Evolutionary conservation across 35 echinoderm and acorn worm species (phyloP), one percentile per base, ranked within the genome.

Genomic region (Patiria miniata): DNA sequence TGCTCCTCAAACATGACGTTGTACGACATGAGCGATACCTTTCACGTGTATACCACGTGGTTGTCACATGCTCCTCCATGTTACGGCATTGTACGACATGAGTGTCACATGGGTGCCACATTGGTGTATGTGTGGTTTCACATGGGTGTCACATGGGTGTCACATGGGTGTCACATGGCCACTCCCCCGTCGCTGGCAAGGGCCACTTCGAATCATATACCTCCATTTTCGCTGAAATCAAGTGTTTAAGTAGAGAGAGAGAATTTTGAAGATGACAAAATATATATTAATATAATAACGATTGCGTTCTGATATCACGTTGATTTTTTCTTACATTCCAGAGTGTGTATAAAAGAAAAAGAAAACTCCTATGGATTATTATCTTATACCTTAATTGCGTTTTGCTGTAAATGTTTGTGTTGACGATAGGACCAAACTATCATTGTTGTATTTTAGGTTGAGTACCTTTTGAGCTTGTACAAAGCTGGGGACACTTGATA

Each of bases 281-380:
- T 73, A 23, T 73, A 73, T 73, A 73, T 21, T 73, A 73, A 32
- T 73, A 73, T 73, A 73, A 73, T 73, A 30, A 73, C 29, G 14
- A 30, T 73, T 73, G 26, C 26, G 65, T 73, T 73, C 34, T 73
- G 34, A 73, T 26, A n/a, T 73, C 65, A 73, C 65, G 65, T 73
- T 73, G 65, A 73, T 73, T 73, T 73, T n/a, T 47, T 73, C 65
- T 34, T 73, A 73, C 65, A 73, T 73, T 73, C 65, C 65, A 73
- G 65, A 73, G 21, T 73, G 65, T 73, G 29, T 73, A 73, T 12
- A 73, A 73, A 47, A 34, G 29, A 22, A 30, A 34, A 73, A 73
- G 12, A 34, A 73, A 22, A 30, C 65, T 73, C 65, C 65, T 73
- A 73, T 30, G 65, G 26, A 73, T 73, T 73, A 73, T 73, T 73